Base-by-base conservation (phyloP, 1,140 invertebrate genomes). In the Elymnias hypermnestra region DNA sequence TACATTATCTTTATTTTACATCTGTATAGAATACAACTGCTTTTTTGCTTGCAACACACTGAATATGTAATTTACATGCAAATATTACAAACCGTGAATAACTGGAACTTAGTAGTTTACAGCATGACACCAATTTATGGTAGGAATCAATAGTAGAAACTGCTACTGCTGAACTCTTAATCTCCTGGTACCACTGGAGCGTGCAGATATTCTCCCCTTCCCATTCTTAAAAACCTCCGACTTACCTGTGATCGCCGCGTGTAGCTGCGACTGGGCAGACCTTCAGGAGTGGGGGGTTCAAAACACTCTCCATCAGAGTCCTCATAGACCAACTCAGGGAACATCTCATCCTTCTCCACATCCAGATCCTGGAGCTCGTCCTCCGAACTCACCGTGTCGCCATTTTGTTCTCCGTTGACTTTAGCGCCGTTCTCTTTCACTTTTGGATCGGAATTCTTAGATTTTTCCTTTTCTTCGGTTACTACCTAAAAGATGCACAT, bases 251-350 rank as follows among this genome's bases (percentile, higher is more conserved):
- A 69, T 15, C 78, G 46, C 25, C 75, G 48, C 0, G 78, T 83
- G 44, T 64, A 42, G 29, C 75, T 83, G 18, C 78, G 41, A 14
- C 63, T 68, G 28, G 65, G 64, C 50, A 45, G 38, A 9, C 57
- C 57, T n/a, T 66, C 71, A 1, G 68, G 63, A 1, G 60, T 65
- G 19, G 59, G 59, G 14, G 56, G 62, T 43, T 76, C 75, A 40
- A 70, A 70, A 36, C 51, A 51, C 40, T 83, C 78, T 0, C 43
- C 57, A 39, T 83, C 79, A 0, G 72, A 77, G 17, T 83, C 78
- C 7, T 83, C 79, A 46, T 83, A 83, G 2, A 72, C 59, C 10
- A 83, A 63, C 40, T 83, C 79, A 1, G 79, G 79, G 68, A 81
- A 83, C 62, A 70, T 50, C 41, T 79, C 69, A 51, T 79, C 77